Percentiles rank a stretch among this genome's conserved stretches.
Evolutionary conservation across 2,113 vertebrate genomes (phyloP).

Genomic region (Helogale parvula): DNA sequence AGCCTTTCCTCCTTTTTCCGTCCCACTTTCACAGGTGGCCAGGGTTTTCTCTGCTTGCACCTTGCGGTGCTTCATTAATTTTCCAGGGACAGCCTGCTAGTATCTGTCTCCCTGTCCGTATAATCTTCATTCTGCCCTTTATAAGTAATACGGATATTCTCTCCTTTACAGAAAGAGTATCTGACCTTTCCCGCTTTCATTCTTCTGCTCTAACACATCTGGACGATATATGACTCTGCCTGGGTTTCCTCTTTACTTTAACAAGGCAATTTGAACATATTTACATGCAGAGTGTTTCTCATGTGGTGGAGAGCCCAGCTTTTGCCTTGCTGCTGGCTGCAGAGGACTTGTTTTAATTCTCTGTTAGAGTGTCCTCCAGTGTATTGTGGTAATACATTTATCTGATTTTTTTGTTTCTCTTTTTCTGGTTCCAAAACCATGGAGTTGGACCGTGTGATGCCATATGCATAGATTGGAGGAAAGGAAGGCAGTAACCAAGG

Average conservation of each 20-base stretch:
- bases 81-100: not conserved
- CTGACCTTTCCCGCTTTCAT: not conserved
- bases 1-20: not conserved
- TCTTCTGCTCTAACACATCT: not conserved
- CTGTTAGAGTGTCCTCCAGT: constrained; percentile 36
- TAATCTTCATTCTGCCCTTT: not conserved
- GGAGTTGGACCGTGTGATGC: not conserved
- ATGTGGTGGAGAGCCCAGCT: not conserved
- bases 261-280: constrained; percentile 58
- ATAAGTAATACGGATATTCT: not conserved
- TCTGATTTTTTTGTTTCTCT: constrained; percentile 49
- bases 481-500: not conserved
- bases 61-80: not conserved
- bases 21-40: not conserved
- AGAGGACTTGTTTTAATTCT: constrained; percentile 62
- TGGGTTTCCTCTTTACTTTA: constrained; percentile 26
- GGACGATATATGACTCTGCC: not conserved
- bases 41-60: not conserved
- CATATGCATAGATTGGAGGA: not conserved
- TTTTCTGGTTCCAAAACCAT: constrained; percentile 7
- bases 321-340: constrained; percentile 15
- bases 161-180: not conserved
- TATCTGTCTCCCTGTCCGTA: not conserved
- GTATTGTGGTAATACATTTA: constrained; percentile 10
- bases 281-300: not conserved